phyloP scores from a whole-genome alignment of 2,888 invertebrate species.

The Glyphotaelius pellucidus region DNA sequence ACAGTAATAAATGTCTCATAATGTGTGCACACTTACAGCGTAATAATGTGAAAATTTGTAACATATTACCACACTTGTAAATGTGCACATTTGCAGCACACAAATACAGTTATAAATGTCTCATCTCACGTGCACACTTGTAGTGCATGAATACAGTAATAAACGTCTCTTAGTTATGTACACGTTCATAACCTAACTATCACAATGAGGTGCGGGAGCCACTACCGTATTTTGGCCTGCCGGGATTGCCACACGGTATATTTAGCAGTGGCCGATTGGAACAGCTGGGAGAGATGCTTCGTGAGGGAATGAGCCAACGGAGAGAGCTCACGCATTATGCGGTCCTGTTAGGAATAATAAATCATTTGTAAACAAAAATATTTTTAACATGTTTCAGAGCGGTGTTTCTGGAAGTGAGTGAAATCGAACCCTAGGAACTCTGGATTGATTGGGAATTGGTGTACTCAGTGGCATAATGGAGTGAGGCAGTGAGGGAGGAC shows the following conservation, averaged over 20 bases:
- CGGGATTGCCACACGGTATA: conserved; percentile 92
- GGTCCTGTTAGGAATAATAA: conserved; percentile 79
- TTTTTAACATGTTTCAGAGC: neutral
- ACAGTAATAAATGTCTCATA: no score
- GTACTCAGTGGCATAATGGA: neutral
- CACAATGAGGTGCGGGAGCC: conserved; percentile 24
- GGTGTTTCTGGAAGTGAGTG: neutral
- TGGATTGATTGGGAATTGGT: no score
- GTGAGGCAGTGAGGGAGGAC: neutral
- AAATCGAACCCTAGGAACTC: neutral
- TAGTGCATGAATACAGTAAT: no score
- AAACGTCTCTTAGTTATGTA: neutral
- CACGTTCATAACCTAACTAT: conserved; percentile 14
- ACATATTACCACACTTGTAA: no score
- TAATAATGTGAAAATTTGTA: neutral
- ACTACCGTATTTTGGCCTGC: conserved; percentile 78
- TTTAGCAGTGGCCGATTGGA: conserved; percentile 91
- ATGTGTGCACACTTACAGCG: no score
- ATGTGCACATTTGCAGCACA: no score
- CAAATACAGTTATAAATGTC: no score
- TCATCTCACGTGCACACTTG: no score
- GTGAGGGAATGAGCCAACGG: conserved; percentile 89
- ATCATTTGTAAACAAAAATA: neutral
- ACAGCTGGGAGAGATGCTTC: conserved; percentile 90
- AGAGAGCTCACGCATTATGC: conserved; percentile 87